phyloP scores from a whole-genome alignment of 64 coral and sea anemone genomes.

The Montipora capricornis region DNA sequence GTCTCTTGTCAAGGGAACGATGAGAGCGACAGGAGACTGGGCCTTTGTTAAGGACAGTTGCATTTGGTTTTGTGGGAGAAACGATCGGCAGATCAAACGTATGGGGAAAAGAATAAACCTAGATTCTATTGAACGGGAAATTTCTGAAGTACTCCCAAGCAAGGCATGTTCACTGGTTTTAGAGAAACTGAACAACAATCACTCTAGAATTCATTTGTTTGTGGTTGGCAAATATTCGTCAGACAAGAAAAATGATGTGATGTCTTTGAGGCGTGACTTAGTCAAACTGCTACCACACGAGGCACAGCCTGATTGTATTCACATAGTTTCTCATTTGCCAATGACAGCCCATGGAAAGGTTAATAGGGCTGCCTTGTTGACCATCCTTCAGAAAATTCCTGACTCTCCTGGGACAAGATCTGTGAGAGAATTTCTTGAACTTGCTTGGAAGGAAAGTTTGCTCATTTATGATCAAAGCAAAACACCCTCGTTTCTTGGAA shows the following conservation, averaged over 20 bases:
- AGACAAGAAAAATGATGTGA: background rate
- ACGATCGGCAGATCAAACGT: constrained; percentile 86
- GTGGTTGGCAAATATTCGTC: background rate
- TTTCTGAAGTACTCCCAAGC: constrained; percentile 34
- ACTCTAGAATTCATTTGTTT: constrained; percentile 57
- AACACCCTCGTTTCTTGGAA: background rate
- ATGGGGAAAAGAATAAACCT: constrained; percentile 78
- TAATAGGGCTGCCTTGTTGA: constrained; percentile 59
- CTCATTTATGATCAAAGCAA: background rate
- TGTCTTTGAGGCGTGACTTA: background rate
- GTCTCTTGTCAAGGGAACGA: constrained; percentile 30
- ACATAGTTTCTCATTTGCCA: constrained; percentile 73
- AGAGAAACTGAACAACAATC: background rate
- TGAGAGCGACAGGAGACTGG: constrained; percentile 84
- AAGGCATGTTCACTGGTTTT: constrained; percentile 64
- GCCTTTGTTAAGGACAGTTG: constrained; percentile 64
- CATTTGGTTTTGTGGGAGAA: constrained; percentile 89
- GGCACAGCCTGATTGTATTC: constrained; percentile 75
- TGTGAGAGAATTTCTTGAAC: constrained; percentile 1
- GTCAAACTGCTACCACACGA: constrained; percentile 51
- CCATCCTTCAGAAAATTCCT: background rate
- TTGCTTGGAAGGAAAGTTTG: background rate
- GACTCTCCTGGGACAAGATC: background rate
- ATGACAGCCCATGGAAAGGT: constrained; percentile 92
- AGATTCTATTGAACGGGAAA: constrained; percentile 64